A percentile compares a stretch with the other conserved stretches of the same genome.
Evolutionary conservation across 1,140 invertebrate species (phyloP).

Genomic region (Drosophila busckii): DNA sequence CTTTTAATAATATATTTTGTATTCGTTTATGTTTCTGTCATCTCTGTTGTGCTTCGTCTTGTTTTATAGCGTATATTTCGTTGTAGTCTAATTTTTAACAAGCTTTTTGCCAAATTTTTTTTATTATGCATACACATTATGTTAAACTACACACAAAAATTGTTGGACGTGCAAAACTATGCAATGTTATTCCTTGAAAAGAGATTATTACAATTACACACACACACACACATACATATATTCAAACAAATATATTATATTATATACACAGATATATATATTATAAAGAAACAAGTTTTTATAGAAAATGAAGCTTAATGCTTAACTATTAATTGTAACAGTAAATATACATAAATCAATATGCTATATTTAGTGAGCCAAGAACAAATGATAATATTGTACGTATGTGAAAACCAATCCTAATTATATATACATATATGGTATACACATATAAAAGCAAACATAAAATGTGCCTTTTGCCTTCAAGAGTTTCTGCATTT

Average conservation of each 20-base stretch:
- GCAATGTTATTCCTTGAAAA: conserved; percentile 77
- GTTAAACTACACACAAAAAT: conserved; percentile 50
- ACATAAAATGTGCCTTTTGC: conserved; percentile 10
- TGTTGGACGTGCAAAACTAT: conserved; percentile 61
- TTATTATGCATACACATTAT: conserved; percentile 66
- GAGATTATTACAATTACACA: conserved; percentile 70
- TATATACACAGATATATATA: conserved; percentile 26
- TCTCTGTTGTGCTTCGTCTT: conserved; percentile 26
- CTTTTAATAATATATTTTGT: conserved; percentile 12
- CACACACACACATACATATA: conserved; percentile 30
- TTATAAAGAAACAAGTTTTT: conserved; percentile 52
- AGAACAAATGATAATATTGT: conserved; percentile 57
- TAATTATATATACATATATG: conserved; percentile 46
- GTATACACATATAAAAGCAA: neutral
- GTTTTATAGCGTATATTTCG: conserved; percentile 39
- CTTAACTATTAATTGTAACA: conserved; percentile 51
- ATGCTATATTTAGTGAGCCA: conserved; percentile 68
- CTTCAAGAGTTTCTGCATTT: conserved; percentile 28
- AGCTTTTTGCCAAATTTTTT: conserved; percentile 74
- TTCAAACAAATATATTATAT: conserved; percentile 10
- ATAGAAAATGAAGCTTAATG: too few relatives aligned
- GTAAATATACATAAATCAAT: conserved; percentile 37
- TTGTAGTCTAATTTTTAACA: conserved; percentile 73
- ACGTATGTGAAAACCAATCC: conserved; percentile 56
- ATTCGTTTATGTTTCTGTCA: conserved; percentile 13